Evolutionary conservation across 2,888 invertebrate species (phyloP), one percentile per base, ranked within the genome.

Genomic region (Tenthredo distinguenda): DNA sequence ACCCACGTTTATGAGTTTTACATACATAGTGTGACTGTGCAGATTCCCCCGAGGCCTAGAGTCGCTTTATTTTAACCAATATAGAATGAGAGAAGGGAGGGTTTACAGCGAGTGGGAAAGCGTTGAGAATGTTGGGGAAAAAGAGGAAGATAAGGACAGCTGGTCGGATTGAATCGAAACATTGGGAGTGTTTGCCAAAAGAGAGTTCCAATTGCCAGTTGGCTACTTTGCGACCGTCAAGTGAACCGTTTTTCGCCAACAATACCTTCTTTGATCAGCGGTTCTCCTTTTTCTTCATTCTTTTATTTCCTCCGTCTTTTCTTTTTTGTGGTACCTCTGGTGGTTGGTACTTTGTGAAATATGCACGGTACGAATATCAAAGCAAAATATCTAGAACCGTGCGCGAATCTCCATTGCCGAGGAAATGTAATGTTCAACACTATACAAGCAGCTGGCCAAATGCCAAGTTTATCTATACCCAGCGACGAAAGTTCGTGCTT

Each of bases 381-480:
- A 81, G 81, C 40, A 40, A 62, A 26, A 7, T 26, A 26, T 26
- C 26, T 26, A 47, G 31, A 47, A 37, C 43, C 83, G 83, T 68
- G 83, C 31, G 83, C 47, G 83, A 83, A 83, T 71, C 50, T 7
- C 50, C 68, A 31, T 65, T 47, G 68, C 83, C 7, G 71, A 34
- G 65, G 50, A 71, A 83, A 83, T 31, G 83, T 65, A 83, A 83
- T 83, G 83, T 83, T 83, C 83, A 68, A 68, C 40, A 31, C 50
- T 31, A 55, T 34, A 83, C 47, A 71, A 65, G 34, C 68, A 31
- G 18, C 50, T 68, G 83, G 83, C 68, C 40, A 31, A 34, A 83
- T 71, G 68, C 83, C 83, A 83, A 68, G 47, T 47, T 83, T 83
- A 68, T 83, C 83, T 83, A 71, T 83, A 62, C 62, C 37, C 58